These are phyloP conservation scores for Yponomeuta evonymella DNA, from an alignment of 2,888 invertebrate species.

Conservation along the genomic window DNA sequence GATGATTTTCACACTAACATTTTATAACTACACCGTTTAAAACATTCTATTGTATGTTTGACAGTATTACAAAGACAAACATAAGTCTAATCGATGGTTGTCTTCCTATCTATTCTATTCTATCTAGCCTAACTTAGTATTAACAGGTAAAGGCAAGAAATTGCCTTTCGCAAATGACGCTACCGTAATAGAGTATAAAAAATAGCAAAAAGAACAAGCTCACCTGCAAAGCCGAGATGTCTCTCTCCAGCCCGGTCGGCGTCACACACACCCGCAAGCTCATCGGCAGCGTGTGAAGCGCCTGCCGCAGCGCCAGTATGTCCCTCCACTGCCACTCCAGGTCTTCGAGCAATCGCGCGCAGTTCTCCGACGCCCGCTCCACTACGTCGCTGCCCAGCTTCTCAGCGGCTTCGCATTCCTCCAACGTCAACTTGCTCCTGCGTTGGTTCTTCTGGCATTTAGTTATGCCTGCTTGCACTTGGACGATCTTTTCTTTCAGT, in stretches of 20 bases:
- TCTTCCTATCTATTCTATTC: too few species aligned
- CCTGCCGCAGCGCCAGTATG: constrained; percentile 83
- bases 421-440: constrained; percentile 78
- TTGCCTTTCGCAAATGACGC: background rate
- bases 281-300: constrained; percentile 86
- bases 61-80: too few species aligned
- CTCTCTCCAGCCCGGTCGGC: constrained; percentile 84
- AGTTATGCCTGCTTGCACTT: constrained; percentile 82
- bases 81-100: too few species aligned
- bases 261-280: constrained; percentile 85
- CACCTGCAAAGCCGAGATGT: constrained; percentile 79
- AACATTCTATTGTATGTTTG: too few species aligned
- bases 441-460: constrained; percentile 82
- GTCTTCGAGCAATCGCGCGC: constrained; percentile 82
- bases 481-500: constrained; percentile 83
- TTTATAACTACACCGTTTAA: too few species aligned
- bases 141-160: background rate
- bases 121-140: background rate
- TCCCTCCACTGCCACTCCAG: constrained; percentile 85
- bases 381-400: constrained; percentile 85
- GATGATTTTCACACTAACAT: too few species aligned
- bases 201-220: constrained; percentile 20
- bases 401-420: constrained; percentile 84
- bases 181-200: background rate
- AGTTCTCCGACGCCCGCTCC: constrained; percentile 84